Evolutionary conservation across 2,888 invertebrate species (phyloP).

Genomic region (Spatulosminthurus flaviceps): DNA sequence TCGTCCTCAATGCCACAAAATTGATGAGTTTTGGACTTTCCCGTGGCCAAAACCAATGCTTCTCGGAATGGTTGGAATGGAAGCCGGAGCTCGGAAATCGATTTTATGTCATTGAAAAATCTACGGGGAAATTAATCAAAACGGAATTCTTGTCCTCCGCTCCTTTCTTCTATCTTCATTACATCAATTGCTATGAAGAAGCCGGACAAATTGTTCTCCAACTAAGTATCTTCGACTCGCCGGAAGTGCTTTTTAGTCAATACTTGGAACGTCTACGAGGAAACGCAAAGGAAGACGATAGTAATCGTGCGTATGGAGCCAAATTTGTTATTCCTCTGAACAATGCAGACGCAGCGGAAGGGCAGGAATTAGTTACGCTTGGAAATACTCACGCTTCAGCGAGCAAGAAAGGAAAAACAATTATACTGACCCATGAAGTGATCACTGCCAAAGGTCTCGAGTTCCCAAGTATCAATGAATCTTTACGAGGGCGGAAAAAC

Average conservation of each 20-base stretch:
- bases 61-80: constrained; percentile 67
- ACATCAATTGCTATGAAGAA: constrained; percentile 69
- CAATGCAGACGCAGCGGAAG: constrained; percentile 58
- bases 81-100: constrained; percentile 65
- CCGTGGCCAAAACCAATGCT: constrained; percentile 65
- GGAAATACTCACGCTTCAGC: constrained; percentile 52
- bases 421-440: constrained; percentile 63
- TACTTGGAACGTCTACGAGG: constrained; percentile 34
- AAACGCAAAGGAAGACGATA: neutral
- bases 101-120: constrained; percentile 67
- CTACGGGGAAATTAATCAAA: constrained; percentile 65
- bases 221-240: neutral
- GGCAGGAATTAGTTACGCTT: constrained; percentile 66
- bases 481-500: constrained; percentile 66
- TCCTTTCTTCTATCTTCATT: constrained; percentile 70
- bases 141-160: constrained; percentile 66
- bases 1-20: constrained; percentile 67
- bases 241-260: no score
- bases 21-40: constrained; percentile 66
- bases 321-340: constrained; percentile 36
- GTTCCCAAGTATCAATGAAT: constrained; percentile 68
- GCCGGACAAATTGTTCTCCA: constrained; percentile 58
- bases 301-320: constrained; percentile 28
- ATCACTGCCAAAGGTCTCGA: constrained; percentile 66
- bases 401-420: constrained; percentile 44